A percentile compares a stretch with the other conserved stretches of the same genome.
Evolutionary conservation across 2,888 invertebrate species (phyloP).

Genomic region (Agrotis puta): DNA sequence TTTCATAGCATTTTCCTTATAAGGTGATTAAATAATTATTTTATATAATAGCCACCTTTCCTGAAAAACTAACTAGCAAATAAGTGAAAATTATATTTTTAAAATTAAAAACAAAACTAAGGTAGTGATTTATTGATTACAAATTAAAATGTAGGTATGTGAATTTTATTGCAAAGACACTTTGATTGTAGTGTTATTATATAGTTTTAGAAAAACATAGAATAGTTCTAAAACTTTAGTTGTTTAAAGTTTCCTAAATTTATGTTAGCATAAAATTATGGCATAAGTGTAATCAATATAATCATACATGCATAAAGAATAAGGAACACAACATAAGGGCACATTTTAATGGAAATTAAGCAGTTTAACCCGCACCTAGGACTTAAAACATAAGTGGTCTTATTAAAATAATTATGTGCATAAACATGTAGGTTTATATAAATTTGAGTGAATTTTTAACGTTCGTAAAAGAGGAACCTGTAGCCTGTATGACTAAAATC

Average conservation of each 20-base stretch:
- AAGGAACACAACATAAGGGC: constrained; percentile 6
- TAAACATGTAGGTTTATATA: constrained; percentile 9
- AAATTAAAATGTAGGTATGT: neutral
- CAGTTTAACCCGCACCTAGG: constrained; percentile 20
- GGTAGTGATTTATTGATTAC: too few species aligned
- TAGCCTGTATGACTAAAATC: neutral
- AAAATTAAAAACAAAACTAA: neutral
- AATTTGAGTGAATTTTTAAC: constrained; percentile 13
- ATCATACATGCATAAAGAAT: constrained; percentile 16
- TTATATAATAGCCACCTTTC: neutral
- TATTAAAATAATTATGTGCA: constrained; percentile 33
- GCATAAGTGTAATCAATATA: constrained; percentile 9
- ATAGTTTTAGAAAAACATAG: neutral
- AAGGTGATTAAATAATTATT: neutral
- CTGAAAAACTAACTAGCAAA: neutral
- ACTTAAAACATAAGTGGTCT: constrained; percentile 17
- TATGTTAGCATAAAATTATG: constrained; percentile 25
- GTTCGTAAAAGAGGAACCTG: neutral
- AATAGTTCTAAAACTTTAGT: neutral
- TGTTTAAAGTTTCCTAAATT: constrained; percentile 1
- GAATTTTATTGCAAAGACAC: too few species aligned
- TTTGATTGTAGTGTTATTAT: too few species aligned
- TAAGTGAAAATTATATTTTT: too few species aligned
- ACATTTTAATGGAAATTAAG: constrained; percentile 29
- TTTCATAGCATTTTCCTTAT: neutral